Evolutionary conservation across 2,113 vertebrate genomes (phyloP).

Genomic region (Podocnemis expansa): DNA sequence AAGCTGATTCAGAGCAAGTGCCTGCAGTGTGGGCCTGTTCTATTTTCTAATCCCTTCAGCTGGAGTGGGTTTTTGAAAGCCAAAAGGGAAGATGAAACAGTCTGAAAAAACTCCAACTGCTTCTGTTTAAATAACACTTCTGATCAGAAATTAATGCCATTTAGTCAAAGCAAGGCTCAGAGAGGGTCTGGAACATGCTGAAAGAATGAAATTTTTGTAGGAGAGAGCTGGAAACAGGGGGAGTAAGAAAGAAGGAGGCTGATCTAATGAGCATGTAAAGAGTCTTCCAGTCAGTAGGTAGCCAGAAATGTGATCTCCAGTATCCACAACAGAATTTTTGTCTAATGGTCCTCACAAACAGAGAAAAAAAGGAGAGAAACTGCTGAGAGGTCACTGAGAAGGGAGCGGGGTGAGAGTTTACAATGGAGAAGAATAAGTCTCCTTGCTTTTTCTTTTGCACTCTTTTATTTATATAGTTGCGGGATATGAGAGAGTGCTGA

Average conservation of each 20-base stretch:
- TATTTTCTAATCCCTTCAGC: not conserved
- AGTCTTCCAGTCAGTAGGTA: not conserved
- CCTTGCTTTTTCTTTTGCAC: constrained; percentile 29
- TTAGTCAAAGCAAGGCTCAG: not conserved
- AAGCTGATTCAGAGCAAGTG: not conserved
- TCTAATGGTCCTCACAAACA: not conserved
- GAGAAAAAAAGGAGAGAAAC: not conserved
- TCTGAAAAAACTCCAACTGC: not conserved
- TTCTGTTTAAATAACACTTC: not conserved
- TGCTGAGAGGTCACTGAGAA: rapidly evolving
- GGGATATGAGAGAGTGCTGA: not conserved
- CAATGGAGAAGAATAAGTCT: constrained; percentile 12
- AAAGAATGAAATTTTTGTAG: not conserved
- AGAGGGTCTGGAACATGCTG: rapidly evolving
- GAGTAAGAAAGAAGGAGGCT: not conserved
- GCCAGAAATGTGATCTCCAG: not conserved
- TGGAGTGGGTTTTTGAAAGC: not conserved
- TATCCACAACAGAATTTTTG: not conserved
- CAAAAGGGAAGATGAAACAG: not conserved
- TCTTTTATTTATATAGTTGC: not conserved
- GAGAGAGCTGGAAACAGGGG: not conserved
- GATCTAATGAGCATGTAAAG: not conserved
- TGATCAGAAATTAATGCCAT: not conserved
- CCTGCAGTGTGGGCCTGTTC: not conserved
- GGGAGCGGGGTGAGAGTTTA: not conserved